These are phyloP conservation scores for Oegoconia quadripuncta DNA, from an alignment of 2,888 invertebrate genomes.

Conservation along the genomic window DNA sequence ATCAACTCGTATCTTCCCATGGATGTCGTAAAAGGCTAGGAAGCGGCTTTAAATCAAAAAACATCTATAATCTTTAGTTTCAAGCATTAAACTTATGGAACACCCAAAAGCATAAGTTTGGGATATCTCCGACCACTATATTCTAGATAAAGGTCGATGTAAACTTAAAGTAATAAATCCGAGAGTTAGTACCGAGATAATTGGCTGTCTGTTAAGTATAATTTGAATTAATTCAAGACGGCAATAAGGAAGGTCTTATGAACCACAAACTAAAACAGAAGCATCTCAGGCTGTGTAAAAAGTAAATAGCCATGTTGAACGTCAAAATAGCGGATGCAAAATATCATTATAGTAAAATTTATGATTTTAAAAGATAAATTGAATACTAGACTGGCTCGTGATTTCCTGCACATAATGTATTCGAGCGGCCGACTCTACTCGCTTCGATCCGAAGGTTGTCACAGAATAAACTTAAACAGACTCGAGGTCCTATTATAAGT, in stretches of 20 bases:
- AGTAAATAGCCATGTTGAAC: conserved; percentile 29
- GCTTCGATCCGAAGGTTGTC: conserved; percentile 54
- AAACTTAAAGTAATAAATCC: too few relatives aligned
- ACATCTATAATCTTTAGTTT: too few relatives aligned
- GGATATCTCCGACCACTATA: too few relatives aligned
- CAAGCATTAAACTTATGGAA: too few relatives aligned
- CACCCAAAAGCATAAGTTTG: too few relatives aligned
- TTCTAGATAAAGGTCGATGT: too few relatives aligned
- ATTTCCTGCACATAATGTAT: conserved; percentile 76
- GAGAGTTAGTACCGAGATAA: neutral
- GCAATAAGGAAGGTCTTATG: too few relatives aligned
- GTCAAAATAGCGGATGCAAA: conserved; percentile 59
- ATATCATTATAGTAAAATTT: conserved; percentile 69
- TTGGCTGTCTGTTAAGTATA: neutral
- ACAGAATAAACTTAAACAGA: conserved; percentile 47
- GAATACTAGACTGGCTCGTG: conserved; percentile 64
- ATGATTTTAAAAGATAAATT: conserved; percentile 75
- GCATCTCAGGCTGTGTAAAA: neutral
- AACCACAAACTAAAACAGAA: neutral
- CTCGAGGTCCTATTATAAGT: conserved; percentile 22
- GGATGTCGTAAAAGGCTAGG: too few relatives aligned
- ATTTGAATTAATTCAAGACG: conserved; percentile 23
- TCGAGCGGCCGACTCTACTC: conserved; percentile 42
- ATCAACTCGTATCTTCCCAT: too few relatives aligned
- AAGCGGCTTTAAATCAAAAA: too few relatives aligned